Base-by-base conservation (phyloP, 1,140 invertebrate genomes). In the Heliconius hermathena region DNA sequence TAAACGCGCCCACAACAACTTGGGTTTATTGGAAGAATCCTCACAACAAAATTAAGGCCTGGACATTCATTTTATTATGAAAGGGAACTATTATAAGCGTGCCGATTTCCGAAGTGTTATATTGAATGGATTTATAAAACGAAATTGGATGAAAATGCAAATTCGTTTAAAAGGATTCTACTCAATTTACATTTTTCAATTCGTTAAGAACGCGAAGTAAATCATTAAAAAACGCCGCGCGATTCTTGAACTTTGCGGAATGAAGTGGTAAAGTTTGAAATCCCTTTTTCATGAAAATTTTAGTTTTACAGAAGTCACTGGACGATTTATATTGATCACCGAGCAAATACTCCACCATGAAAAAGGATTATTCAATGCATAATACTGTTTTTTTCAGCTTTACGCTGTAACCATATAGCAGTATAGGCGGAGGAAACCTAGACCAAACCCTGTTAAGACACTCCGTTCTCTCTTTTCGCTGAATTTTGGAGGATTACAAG, bases 1-100 rank as follows among this genome's bases (percentile, higher is more conserved):
- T 84, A 76, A 82, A 82, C 80, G 78, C 74, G 73, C 78, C 70
- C 46, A 76, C 77, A 74, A 82, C 76, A 82, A 83, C 73, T 73
- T n/a, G 76, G 54, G 66, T 82, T 77, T 52, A 77, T 77, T 79
- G 41, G 33, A 72, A 72, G 66, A 77, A 33, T 52, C 3, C 33
- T 70, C 41, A 4, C 13, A 38, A 49, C 71, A 76, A 54, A 76
- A 80, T 49, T 16, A 29, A 41, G 70, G 20, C 16, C 0, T 52
- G 66, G 22, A 71, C 75, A 46, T 54, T 49, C 20, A 18, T 41
- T 71, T 72, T n/a, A 70, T 36, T 71, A 78, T 71, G 71, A 71
- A 71, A 77, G 60, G 66, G 29, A 77, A 66, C 60, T 71, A 77
- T 52, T 72, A 72, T 41, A 41, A 72, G 36, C 71, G 71, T 38